Base-by-base conservation (phyloP, 2,797 vertebrate species). In the Mus minutoides region DNA sequence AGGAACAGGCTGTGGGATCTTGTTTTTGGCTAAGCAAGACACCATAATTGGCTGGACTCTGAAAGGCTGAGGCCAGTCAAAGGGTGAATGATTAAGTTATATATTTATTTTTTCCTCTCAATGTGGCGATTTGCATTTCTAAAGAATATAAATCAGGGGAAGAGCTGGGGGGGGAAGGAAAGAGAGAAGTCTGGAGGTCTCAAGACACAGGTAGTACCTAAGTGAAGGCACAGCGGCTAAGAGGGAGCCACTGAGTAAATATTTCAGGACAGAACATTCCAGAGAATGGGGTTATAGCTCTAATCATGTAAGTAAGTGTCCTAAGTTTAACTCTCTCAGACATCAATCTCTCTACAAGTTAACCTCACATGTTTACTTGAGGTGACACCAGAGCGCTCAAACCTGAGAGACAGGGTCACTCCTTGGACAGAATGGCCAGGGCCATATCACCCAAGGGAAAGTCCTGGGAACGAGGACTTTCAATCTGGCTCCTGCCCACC, bases 391-490 rank as follows among this genome's bases (percentile, higher is more conserved):
- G 26, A 40, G 17, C 13, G 5, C 13, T 34, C 77, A 77, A 83
- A 1, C 52, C 52, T 14, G 2, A n/a, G 29, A 21, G 22, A 54
- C 0, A 13, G 10, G 19, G 52, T 7, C 10, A 3, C 11, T 21
- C 14, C 21, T 21, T 3, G 16, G 3, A 31, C 40, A 87, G 49
- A 11, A 13, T 37, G 9, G 34, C 31, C 19, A 62, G 34, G 24
- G 29, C 9, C 29, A 0, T 12, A 13, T 1, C 6, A 17, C 29
- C 21, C 29, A 0, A 2, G 64, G 31, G 49, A 34, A 19, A 7
- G 0, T 3, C 31, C 9, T 5, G 46, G 46, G 13, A 2, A 34
- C 49, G 56, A 22, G 37, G 22, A 76, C 11, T 12, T 24, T 17
- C 22, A 21, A 10, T n/a, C n/a, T 46, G 43, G 49, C 12, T 46